Base-by-base conservation (phyloP, 2,113 vertebrate species). In the Petrocephalus zakoni region DNA sequence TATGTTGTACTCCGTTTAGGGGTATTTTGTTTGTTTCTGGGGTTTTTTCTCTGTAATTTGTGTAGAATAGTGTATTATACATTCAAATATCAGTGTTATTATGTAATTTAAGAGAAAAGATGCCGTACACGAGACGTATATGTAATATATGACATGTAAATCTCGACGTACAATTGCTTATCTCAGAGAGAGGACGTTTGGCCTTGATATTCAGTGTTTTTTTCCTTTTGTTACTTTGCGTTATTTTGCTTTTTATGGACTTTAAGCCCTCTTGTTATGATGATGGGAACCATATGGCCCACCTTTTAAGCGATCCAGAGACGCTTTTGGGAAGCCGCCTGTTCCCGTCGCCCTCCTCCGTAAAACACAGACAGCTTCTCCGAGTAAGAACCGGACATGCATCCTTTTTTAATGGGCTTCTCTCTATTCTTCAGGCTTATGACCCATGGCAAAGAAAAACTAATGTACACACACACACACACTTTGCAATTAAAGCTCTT, bases 21-120 rank as follows among this genome's bases (percentile, higher is more conserved):
- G 86, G 90, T 94, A 68, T 93, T 96, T 92, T 87, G 94, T 92
- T 93, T 94, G 91, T 89, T 88, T 89, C 34, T 17, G n/a, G 15
- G 7, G 93, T 95, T 94, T 95, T 95, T 94, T 46, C 88, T 91
- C 90, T 90, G 89, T 92, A 91, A 91, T 90, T 92, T 95, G 93
- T 96, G 95, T 96, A 96, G 94, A 94, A 96, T 95, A 95, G 94
- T 97, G 95, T 97, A 96, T 96, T 93, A 97, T 96, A 97, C 93
- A 93, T 94, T 95, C 90, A 87, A 87, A 87, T 89, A 91, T 92
- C 96, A 97, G 95, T 97, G 94, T 97, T 96, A 96, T 96, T 96
- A 90, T 96, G 93, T 97, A 96, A 97, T 97, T 97, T 96, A 97
- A 89, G 93, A 91, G 91, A 90, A 92, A 88, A 87, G 89, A 91